These are phyloP conservation scores for Hemitrygon akajei DNA, from an alignment of 2,797 vertebrate species.

Conservation along the genomic window DNA sequence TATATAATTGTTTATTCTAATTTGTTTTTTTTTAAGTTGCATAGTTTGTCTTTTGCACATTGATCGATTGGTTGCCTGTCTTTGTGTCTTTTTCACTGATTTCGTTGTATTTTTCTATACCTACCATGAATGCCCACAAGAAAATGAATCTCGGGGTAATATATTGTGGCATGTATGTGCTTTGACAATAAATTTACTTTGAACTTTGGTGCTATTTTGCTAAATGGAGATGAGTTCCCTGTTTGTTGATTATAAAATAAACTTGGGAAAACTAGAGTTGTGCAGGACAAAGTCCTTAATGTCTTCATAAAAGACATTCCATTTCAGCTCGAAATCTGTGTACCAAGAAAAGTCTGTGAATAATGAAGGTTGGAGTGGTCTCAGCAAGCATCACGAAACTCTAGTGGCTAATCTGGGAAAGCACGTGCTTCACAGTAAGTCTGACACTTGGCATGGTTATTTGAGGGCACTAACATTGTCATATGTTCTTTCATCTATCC, in stretches of 20 bases:
- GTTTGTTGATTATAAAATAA: background rate
- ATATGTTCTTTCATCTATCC: background rate
- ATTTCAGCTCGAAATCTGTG: constrained; percentile 45
- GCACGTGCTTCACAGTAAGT: constrained; percentile 59
- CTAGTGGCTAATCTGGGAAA: constrained; percentile 61
- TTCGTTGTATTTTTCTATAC: too few relatives aligned
- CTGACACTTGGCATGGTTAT: too few relatives aligned
- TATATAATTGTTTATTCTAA: too few relatives aligned
- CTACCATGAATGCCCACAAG: too few relatives aligned
- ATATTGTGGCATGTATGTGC: too few relatives aligned
- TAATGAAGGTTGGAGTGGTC: constrained; percentile 43
- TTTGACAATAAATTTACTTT: too few relatives aligned
- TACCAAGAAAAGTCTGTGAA: constrained; percentile 51
- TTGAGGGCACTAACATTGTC: background rate
- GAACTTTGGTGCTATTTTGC: background rate
- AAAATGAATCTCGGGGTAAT: too few relatives aligned
- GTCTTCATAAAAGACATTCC: background rate
- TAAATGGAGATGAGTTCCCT: background rate
- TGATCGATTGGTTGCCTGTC: too few relatives aligned
- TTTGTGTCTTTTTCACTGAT: too few relatives aligned
- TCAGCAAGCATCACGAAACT: constrained; percentile 52
- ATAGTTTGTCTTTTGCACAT: too few relatives aligned
- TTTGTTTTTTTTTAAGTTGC: too few relatives aligned
- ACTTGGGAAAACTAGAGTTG: background rate
- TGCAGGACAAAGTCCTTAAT: background rate